Evolutionary conservation across 2,113 vertebrate genomes (phyloP).

Genomic region (Trogon melanurus): DNA sequence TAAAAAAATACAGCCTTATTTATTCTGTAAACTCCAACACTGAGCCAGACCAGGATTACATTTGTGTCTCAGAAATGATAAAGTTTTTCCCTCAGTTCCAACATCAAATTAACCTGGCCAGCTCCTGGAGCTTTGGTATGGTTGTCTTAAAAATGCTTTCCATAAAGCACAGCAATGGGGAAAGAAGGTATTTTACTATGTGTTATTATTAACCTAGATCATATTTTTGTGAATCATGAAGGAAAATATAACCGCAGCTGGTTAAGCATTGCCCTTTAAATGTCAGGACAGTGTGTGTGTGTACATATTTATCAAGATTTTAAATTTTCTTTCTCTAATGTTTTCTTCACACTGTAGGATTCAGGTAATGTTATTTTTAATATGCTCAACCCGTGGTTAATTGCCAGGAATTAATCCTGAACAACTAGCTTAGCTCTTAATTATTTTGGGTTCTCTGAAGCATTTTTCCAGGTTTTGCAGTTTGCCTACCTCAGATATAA

Average conservation of each 20-base stretch:
- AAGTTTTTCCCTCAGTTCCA: background rate
- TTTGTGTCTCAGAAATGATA: background rate
- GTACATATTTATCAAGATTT: background rate
- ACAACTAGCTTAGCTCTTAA: background rate
- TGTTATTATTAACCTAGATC: constrained; percentile 4
- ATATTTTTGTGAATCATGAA: background rate
- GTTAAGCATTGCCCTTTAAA: constrained; percentile 45
- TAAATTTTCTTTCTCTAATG: constrained; percentile 18
- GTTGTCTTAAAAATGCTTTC: background rate
- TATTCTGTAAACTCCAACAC: background rate
- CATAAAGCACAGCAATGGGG: background rate
- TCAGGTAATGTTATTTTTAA: background rate
- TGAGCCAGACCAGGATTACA: background rate
- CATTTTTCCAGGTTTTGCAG: background rate
- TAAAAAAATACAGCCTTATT: background rate
- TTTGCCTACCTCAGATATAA: background rate
- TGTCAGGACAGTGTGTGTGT: background rate
- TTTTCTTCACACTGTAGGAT: background rate
- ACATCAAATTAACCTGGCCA: background rate
- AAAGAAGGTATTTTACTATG: background rate
- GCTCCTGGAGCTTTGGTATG: background rate
- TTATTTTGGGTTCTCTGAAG: background rate
- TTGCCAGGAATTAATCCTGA: background rate
- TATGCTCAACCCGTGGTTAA: background rate
- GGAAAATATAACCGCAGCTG: constrained; percentile 34